These are phyloP conservation scores for Diadophis punctatus DNA, from an alignment of 2,113 vertebrate genomes.

Conservation along the genomic window DNA sequence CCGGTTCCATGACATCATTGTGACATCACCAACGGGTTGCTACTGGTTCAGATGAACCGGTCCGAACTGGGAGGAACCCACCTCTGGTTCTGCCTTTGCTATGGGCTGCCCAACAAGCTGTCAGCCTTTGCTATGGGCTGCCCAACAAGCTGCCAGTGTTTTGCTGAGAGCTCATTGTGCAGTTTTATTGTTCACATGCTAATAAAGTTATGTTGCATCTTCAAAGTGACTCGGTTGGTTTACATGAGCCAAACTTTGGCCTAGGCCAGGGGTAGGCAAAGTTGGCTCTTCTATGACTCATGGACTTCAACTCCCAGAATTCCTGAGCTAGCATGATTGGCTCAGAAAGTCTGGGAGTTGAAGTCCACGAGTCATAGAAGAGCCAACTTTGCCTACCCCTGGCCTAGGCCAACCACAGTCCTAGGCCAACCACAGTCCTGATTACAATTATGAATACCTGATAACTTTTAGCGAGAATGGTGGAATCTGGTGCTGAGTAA, in stretches of 20 bases:
- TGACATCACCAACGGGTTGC: too few species aligned
- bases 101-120: not conserved
- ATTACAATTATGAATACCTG: not conserved
- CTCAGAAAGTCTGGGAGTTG: too few species aligned
- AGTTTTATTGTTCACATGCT: not conserved
- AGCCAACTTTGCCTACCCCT: too few species aligned
- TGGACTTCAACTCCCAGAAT: too few species aligned
- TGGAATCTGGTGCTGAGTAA: not conserved
- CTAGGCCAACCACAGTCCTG: not conserved
- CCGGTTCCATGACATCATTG: too few species aligned
- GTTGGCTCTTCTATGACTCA: too few species aligned
- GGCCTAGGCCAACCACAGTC: not conserved
- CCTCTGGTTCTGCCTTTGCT: too few species aligned
- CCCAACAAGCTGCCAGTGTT: not conserved
- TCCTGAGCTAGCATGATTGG: too few species aligned
- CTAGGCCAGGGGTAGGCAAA: too few species aligned
- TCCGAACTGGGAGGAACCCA: too few species aligned
- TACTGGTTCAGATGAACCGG: too few species aligned
- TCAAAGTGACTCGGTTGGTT: not conserved
- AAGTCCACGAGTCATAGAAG: too few species aligned
- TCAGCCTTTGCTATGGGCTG: not conserved
- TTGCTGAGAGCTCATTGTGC: not conserved
- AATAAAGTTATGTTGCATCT: not conserved
- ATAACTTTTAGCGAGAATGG: not conserved
- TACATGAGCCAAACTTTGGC: not conserved